Conservation (phyloP, 2,113 vertebrate species). For the Centropristis striata region DNA sequence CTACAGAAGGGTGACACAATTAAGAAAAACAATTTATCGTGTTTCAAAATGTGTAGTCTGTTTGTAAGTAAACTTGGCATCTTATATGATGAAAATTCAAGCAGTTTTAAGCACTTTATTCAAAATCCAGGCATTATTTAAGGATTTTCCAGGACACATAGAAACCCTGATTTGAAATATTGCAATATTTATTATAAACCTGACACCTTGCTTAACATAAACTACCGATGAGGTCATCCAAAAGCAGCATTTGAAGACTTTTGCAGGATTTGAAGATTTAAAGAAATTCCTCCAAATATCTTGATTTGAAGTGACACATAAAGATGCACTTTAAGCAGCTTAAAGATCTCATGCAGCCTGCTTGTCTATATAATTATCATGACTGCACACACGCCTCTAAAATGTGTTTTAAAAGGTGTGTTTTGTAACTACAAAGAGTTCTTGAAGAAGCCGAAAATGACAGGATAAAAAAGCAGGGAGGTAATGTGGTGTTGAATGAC, state of each 20-base stretch:
- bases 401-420: constrained; percentile 42
- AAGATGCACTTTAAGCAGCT: constrained; percentile 1
- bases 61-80: too few species aligned
- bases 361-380: constrained; percentile 38
- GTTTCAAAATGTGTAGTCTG: too few species aligned
- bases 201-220: not conserved
- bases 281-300: not conserved
- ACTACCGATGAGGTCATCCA: too few species aligned
- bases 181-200: not conserved
- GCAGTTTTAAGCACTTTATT: too few species aligned
- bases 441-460: constrained; percentile 46
- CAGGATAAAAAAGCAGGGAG: constrained; percentile 25
- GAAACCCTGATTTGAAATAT: not conserved
- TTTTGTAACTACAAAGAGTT: constrained; percentile 36
- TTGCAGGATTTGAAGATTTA: too few species aligned
- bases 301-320: not conserved
- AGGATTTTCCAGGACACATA: too few species aligned
- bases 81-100: too few species aligned
- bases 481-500: not conserved
- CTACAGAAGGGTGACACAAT: too few species aligned
- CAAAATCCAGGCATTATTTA: too few species aligned
- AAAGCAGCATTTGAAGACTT: too few species aligned
- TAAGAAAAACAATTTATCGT: too few species aligned
- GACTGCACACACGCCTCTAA: constrained; percentile 19
- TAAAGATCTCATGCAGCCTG: not conserved